A percentile compares a stretch with the other conserved stretches of the same genome.
phyloP scores from a whole-genome alignment of 2,888 invertebrate genomes.

The Aquatica leii region DNA sequence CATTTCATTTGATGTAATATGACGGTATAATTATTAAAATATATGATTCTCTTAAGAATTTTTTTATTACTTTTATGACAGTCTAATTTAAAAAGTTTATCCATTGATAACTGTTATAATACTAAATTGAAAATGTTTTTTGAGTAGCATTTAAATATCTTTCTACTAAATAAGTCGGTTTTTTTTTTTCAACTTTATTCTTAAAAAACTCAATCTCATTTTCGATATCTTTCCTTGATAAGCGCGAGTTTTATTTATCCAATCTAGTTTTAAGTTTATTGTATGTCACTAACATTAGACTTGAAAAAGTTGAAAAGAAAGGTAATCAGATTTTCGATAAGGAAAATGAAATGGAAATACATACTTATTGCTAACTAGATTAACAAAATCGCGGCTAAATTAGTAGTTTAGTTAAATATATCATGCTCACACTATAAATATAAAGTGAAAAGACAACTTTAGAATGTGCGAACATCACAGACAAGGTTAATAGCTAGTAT shows the following conservation, averaged over 20 bases:
- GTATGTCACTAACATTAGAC: neutral
- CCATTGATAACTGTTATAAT: neutral
- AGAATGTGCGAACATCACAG: conserved; percentile 23
- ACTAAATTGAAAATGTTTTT: neutral
- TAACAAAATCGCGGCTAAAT: too few relatives aligned
- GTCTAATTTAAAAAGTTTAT: conserved; percentile 6
- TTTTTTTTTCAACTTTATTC: neutral
- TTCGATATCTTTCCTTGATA: neutral
- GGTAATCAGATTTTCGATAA: conserved; percentile 2
- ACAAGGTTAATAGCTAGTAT: conserved; percentile 28
- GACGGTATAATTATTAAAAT: too few relatives aligned
- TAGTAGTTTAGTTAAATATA: too few relatives aligned
- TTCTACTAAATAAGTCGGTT: too few relatives aligned
- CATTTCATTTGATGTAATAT: too few relatives aligned
- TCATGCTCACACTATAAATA: too few relatives aligned
- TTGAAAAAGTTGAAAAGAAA: neutral
- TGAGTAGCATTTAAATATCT: too few relatives aligned
- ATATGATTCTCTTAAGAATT: neutral
- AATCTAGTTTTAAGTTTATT: conserved; percentile 4
- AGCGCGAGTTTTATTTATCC: conserved; percentile 3
- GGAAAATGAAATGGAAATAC: neutral
- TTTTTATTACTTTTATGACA: neutral
- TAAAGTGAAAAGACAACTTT: conserved; percentile 15
- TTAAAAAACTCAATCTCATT: neutral
- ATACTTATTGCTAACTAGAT: neutral